Base-by-base conservation (phyloP, 2,888 invertebrate species). In the Scrobipalpa costella region DNA sequence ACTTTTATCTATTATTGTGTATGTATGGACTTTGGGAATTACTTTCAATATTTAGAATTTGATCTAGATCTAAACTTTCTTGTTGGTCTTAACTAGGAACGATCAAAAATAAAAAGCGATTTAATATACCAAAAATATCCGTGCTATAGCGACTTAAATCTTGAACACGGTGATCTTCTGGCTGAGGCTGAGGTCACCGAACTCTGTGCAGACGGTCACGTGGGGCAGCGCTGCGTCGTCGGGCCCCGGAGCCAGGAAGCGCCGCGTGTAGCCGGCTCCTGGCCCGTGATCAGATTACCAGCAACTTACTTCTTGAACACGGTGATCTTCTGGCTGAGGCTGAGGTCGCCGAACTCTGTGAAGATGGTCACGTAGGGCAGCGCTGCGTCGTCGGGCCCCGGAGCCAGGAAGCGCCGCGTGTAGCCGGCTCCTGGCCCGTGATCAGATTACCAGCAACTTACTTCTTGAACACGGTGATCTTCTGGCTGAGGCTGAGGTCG, bases 151-250 rank as follows among this genome's bases (percentile, higher is more conserved):
- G 19, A 68, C 73, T 67, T 67, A 94, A 83, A 92, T 86, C 72
- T 92, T 92, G 74, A 95, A 96, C 1, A 96, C 79, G 9, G 93
- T 90, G 13, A 95, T 74, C 73, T 95, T 92, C 79, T 96, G 93
- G 57, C 80, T 74, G 0, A 95, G 93, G 55, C 79, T 92, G 7
- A 96, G 85, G 72, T 96, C 94, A 0, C 94, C 94, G 77, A 95
- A 96, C 79, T 93, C 91, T 0, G 95, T 96, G 75, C 93, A 96
- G 70, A 96, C 95, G 64, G 93, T 94, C 71, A 95, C 93, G 68
- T 94, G 92, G 6, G 93, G 92, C 69, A 92, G 75, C 33, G 77
- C 62, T 0, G 82, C 85, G 69, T 92, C 89, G 49, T 78, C 74
- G 33, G 72, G 65, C 0, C 74, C 76, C 0, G 90, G 91, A 2